Base-by-base conservation (phyloP, 1,140 invertebrate genomes). In the Charaxes varanes region DNA sequence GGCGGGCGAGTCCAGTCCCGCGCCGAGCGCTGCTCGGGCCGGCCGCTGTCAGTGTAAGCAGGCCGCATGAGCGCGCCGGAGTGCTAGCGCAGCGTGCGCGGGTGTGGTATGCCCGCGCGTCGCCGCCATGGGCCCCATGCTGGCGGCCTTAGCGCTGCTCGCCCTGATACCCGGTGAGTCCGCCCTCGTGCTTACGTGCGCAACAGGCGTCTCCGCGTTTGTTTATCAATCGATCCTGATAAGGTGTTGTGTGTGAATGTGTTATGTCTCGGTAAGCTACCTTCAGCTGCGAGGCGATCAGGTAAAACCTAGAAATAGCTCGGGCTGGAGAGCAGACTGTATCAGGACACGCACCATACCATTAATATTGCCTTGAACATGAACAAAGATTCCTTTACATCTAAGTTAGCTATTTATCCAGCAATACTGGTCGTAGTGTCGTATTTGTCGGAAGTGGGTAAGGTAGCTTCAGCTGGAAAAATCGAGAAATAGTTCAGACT, bases 31-130 rank as follows among this genome's bases (percentile, higher is more conserved):
- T 68, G 76, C 61, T 64, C 62, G 70, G 66, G 77, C 62, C 64
- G 68, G 64, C 61, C 66, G 70, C 58, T 45, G 54, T 59, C 34
- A 47, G 50, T 57, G 24, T 27, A 40, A 44, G 34, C 40, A 55
- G 70, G 61, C 69, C 62, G 80, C 68, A 74, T 74, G 74, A 76
- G 74, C 68, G 74, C 69, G 69, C 60, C 72, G 64, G 61, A 57
- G 68, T 80, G 76, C 70, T 80, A 80, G 76, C 76, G 71, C 64
- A 62, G 65, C 65, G 69, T 64, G 76, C 76, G 76, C 73, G 76
- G 73, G 73, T 78, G 73, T 76, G 76, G 70, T 80, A 80, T 78
- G 77, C 66, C 70, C 72, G 74, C 74, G 72, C 72, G 70, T 63
- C 65, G 68, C 66, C 56, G 72, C 62, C 62, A 76, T 72, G 72